Base-by-base conservation (phyloP, 2,888 invertebrate genomes). In the Oscheius sp. region DNA sequence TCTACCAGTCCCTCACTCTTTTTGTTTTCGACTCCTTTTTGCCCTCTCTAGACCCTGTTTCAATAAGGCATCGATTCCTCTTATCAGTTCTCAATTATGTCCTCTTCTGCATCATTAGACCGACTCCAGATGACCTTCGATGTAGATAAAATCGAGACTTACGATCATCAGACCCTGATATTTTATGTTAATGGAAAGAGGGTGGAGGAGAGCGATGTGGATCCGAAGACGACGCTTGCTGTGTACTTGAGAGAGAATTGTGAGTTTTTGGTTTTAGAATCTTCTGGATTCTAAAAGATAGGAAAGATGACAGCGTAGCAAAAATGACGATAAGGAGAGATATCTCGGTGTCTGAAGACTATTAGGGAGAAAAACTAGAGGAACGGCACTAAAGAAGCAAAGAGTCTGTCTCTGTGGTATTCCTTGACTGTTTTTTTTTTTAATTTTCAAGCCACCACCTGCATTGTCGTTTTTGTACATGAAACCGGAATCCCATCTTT, bases 161-260 rank as follows among this genome's bases (percentile, higher is more conserved):
- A 83, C 74, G 83, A 84, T 58, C 42, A 76, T n/a, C 70, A 79
- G 42, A 71, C 76, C 9, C 76, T 87, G 13, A 75, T 86, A 1
- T 87, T 87, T 73, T 87, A 85, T 68, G 87, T 87, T 1, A 87
- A 87, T 68, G 87, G 87, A 50, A 82, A 79, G 53, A 73, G 86
- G 48, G 74, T 86, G 50, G 87, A 85, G 63, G 87, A 85, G 53
- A 75, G 50, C 21, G 65, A 74, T 59, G 83, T 87, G 33, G 87
- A 87, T 72, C 87, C 86, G 1, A 79, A 85, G 65, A 87, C 84
- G 57, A 87, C 86, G 13, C 68, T 87, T 55, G 87, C 86, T 0
- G 74, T 78, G 3, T 87, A 88, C 70, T 73, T 87, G 58, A 73
- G 87, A 42, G 86, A 87, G 74, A 73, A 84, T 32, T 77, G 87